A percentile compares a stretch with the other conserved stretches of the same genome.
phyloP scores from a whole-genome alignment of 2,113 vertebrate species.

The Macrotis lagotis region DNA sequence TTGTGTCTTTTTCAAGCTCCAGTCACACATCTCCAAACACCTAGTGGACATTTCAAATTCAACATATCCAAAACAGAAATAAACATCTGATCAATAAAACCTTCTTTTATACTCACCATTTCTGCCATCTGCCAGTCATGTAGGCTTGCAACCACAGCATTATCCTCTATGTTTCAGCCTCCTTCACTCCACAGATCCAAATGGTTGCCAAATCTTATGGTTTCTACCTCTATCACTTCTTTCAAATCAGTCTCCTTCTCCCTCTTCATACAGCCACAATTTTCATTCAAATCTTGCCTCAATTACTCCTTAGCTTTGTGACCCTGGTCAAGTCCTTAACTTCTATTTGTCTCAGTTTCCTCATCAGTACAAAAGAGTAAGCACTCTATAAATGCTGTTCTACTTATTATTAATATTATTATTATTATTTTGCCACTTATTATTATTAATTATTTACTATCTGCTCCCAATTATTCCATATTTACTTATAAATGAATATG shows the following conservation, averaged over 20 bases:
- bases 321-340: not conserved
- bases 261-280: too few relatives aligned
- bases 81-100: not conserved
- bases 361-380: not conserved
- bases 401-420: not conserved
- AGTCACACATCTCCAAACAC: not conserved
- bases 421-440: too few relatives aligned
- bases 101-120: not conserved
- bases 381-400: not conserved
- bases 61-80: not conserved
- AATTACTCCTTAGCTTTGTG: not conserved
- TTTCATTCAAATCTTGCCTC: not conserved
- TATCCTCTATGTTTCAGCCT: too few relatives aligned
- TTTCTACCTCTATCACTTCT: too few relatives aligned
- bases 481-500: not conserved
- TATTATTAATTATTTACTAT: too few relatives aligned
- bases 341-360: not conserved
- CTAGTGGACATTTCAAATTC: not conserved
- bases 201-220: too few relatives aligned
- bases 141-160: too few relatives aligned
- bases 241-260: too few relatives aligned
- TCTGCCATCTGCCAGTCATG: not conserved
- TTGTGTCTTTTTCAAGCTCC: not conserved
- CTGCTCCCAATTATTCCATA: not conserved
- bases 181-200: too few relatives aligned